phyloP scores from a whole-genome alignment of 2,113 vertebrate species.

The Craseonycteris thonglongyai region DNA sequence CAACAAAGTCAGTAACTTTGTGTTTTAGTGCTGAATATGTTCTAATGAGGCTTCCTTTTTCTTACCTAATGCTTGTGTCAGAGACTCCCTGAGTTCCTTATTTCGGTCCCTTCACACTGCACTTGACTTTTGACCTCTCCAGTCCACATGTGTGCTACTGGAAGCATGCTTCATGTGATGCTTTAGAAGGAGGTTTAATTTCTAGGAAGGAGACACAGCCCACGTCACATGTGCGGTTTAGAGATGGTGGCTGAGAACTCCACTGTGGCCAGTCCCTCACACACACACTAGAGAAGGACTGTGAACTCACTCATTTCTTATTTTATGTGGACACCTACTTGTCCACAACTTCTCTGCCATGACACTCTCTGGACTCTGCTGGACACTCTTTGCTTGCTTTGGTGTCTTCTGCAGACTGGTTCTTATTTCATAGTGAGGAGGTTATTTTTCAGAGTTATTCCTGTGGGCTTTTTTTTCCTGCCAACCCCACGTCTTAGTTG shows the following conservation, averaged over 20 bases:
- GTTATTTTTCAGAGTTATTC: not conserved
- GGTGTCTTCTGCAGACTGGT: not conserved
- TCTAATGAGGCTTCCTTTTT: not conserved
- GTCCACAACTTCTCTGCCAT: not conserved
- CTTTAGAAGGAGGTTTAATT: not conserved
- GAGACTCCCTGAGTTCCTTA: not conserved
- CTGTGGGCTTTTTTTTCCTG: not conserved
- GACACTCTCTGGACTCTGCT: not conserved
- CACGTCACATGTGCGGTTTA: not conserved
- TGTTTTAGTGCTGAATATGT: not conserved
- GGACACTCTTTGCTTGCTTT: not conserved
- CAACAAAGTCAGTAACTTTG: not conserved
- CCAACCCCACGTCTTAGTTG: not conserved
- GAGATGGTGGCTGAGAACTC: too few relatives aligned
- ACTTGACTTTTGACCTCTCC: not conserved
- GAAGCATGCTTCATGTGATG: not conserved
- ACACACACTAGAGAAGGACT: fast-evolving
- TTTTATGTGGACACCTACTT: not conserved
- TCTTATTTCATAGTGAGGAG: too few relatives aligned
- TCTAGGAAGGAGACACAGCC: not conserved
- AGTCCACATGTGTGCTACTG: too few relatives aligned
- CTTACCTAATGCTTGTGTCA: not conserved
- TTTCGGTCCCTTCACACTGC: not conserved
- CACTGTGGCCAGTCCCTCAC: not conserved
- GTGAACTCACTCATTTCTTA: not conserved